Evolutionary conservation across 2,888 invertebrate species (phyloP).

Genomic region (Drosophila ustulata): DNA sequence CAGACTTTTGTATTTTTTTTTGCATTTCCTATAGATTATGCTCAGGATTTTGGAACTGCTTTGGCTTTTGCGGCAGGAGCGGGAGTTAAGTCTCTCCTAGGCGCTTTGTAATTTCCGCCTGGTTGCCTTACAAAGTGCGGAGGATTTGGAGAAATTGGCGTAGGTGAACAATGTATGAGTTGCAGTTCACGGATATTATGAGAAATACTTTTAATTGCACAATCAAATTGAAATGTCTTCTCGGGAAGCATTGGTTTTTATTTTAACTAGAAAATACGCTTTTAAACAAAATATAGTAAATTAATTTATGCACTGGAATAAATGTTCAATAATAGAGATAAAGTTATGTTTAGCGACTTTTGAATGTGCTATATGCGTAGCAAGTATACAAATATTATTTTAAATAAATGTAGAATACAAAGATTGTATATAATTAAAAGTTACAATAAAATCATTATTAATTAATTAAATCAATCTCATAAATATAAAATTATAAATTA

Average conservation of each 20-base stretch:
- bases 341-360: no score
- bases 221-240: conserved; percentile 61
- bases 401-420: no score
- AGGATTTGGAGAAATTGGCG: conserved; percentile 2
- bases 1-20: conserved; percentile 40
- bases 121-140: conserved; percentile 1
- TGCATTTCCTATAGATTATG: conserved; percentile 9
- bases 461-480: no score
- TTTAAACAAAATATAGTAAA: no score
- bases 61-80: not conserved
- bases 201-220: conserved; percentile 72
- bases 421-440: no score
- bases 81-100: conserved; percentile 29
- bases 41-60: conserved; percentile 14
- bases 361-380: no score
- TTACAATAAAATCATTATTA: not conserved
- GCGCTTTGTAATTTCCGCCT: conserved; percentile 65
- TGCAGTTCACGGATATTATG: conserved; percentile 69
- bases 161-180: conserved; percentile 61
- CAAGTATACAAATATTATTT: no score
- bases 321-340: no score
- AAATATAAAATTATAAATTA: no score
- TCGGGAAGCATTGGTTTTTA: no score
- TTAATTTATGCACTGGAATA: no score
- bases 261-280: no score